Conservation (phyloP, 37 sponge, comb jelly and placozoan genomes). For the Theonella swinhoei region DNA sequence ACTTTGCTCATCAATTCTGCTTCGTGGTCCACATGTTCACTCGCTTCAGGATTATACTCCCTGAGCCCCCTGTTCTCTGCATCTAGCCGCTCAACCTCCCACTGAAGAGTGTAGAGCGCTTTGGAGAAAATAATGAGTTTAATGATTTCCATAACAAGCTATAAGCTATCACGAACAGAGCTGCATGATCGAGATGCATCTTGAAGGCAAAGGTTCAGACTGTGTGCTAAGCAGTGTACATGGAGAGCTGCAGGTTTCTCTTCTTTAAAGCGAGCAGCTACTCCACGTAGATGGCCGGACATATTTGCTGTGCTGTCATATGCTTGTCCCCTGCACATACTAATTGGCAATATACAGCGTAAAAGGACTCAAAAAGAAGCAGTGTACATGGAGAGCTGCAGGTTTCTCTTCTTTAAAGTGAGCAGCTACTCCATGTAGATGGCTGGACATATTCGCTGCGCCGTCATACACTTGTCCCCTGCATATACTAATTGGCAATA, state of each 20-base stretch:
- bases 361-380: conserved; percentile 29
- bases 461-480: conserved; percentile 71
- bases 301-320: conserved; percentile 70
- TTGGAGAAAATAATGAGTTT: conserved; percentile 63
- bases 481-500: conserved; percentile 45
- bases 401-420: conserved; percentile 16
- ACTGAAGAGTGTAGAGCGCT: conserved; percentile 30
- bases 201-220: conserved; percentile 62
- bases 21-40: too few relatives aligned
- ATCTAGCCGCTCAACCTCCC: too few relatives aligned
- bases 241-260: too few relatives aligned
- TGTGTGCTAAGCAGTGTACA: conserved; percentile 62
- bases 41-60: too few relatives aligned
- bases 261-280: conserved; percentile 16
- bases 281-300: conserved; percentile 54
- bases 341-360: conserved; percentile 36
- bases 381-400: conserved; percentile 30
- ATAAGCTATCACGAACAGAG: conserved; percentile 24
- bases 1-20: too few relatives aligned
- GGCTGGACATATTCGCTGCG: conserved; percentile 59
- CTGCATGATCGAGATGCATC: conserved; percentile 21
- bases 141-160: conserved; percentile 42
- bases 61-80: too few relatives aligned
- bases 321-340: conserved; percentile 52
- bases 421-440: conserved; percentile 44